Evolutionary conservation across 1,140 invertebrate genomes (phyloP).

Genomic region (Drosophila triauraria): DNA sequence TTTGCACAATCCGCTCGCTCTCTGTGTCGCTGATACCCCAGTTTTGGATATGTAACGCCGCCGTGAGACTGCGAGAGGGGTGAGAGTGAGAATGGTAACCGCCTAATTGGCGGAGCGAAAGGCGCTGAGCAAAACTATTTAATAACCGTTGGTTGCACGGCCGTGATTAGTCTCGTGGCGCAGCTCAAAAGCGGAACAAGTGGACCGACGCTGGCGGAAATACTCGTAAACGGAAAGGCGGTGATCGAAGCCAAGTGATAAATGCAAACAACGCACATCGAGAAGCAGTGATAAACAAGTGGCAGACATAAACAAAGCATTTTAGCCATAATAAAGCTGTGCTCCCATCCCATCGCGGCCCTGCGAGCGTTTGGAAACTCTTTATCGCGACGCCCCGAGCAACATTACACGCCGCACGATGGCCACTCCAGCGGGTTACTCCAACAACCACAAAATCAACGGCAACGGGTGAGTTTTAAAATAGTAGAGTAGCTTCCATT

Average conservation of each 20-base stretch:
- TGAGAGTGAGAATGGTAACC: constrained; percentile 6
- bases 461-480: constrained; percentile 59
- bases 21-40: constrained; percentile 14
- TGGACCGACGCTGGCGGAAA: constrained; percentile 8
- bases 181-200: constrained; percentile 27
- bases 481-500: neutral
- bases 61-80: constrained; percentile 18
- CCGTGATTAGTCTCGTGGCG: constrained; percentile 63
- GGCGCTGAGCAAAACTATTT: constrained; percentile 60
- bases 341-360: neutral
- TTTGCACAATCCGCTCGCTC: constrained; percentile 21
- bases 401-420: constrained; percentile 23
- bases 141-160: constrained; percentile 64
- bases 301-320: constrained; percentile 18
- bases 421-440: constrained; percentile 13
- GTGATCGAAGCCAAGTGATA: constrained; percentile 55
- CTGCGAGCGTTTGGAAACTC: neutral
- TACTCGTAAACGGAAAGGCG: neutral
- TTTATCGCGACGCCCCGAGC: constrained; percentile 4
- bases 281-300: constrained; percentile 29
- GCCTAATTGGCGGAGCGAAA: constrained; percentile 13
- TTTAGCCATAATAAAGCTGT: constrained; percentile 25
- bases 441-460: constrained; percentile 52
- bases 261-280: constrained; percentile 59
- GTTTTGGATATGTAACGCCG: constrained; percentile 22